Evolutionary conservation across 1,140 invertebrate species (phyloP).

Genomic region (Sitobion miscanthi): DNA sequence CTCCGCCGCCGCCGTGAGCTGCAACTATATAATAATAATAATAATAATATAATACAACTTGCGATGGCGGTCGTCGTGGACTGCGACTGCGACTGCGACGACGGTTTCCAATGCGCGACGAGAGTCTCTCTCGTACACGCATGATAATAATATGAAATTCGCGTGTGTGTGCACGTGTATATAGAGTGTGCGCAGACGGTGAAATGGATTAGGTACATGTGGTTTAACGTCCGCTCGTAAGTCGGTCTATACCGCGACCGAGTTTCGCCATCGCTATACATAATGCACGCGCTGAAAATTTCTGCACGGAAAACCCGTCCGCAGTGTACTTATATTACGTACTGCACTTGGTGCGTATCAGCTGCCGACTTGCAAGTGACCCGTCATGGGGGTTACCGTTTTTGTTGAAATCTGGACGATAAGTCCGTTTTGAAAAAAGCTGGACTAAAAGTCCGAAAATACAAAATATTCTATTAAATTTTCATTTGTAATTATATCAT

Average conservation of each 20-base stretch:
- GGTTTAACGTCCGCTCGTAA: neutral
- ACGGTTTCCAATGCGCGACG: neutral
- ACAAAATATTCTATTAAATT: no score
- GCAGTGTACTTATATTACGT: neutral
- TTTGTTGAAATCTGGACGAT: no score
- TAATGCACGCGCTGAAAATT: neutral
- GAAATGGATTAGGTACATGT: neutral
- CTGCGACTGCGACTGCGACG: neutral
- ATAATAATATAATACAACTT: no score
- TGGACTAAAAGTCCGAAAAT: no score
- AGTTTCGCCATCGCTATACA: neutral
- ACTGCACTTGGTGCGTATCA: neutral
- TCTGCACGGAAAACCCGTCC: neutral
- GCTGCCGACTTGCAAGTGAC: neutral
- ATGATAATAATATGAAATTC: neutral
- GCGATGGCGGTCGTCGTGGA: neutral
- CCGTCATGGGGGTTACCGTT: no score
- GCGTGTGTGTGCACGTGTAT: no score
- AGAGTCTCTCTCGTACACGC: neutral
- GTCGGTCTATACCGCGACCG: neutral
- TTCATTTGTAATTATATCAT: no score
- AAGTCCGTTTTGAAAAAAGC: no score
- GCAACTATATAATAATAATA: neutral
- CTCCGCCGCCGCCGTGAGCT: neutral
- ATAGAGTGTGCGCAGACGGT: neutral